Evolutionary conservation across 2,113 vertebrate genomes (phyloP).

Genomic region (Turnix velox): DNA sequence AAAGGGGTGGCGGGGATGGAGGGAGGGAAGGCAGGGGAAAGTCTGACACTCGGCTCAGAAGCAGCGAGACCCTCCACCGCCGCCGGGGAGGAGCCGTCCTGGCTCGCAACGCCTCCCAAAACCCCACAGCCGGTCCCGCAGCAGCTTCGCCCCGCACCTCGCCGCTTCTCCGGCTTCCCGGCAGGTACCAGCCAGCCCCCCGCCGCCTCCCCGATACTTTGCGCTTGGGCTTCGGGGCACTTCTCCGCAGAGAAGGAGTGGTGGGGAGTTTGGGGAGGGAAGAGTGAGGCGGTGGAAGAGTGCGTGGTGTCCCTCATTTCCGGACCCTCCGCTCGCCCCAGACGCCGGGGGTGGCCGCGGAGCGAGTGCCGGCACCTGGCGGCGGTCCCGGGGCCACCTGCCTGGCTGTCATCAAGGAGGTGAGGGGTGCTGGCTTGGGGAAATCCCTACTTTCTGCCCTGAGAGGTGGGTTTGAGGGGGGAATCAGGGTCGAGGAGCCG

Average conservation of each 20-base stretch:
- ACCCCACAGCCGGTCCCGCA: neutral
- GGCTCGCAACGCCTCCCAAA: neutral
- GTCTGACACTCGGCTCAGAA: slow-evolving; percentile 46
- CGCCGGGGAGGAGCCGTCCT: slow-evolving; percentile 11
- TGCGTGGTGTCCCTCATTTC: neutral
- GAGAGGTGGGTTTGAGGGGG: neutral
- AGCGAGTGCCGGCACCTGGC: neutral
- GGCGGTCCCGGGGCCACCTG: neutral
- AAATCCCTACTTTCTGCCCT: neutral
- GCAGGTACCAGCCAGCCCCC: neutral
- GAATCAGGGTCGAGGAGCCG: neutral
- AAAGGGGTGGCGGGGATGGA: slow-evolving; percentile 55
- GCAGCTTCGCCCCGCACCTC: neutral
- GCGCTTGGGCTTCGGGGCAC: neutral
- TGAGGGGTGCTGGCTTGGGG: neutral
- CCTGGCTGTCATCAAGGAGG: neutral
- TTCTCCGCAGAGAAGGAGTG: neutral
- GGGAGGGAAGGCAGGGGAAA: slow-evolving; percentile 32
- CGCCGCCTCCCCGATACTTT: neutral
- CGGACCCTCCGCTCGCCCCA: neutral
- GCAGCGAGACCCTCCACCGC: slow-evolving; percentile 37
- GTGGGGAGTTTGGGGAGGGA: neutral
- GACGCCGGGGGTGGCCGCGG: neutral
- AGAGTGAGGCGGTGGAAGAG: neutral
- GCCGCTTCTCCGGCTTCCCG: neutral